These are phyloP conservation scores for Sapajus apella DNA, from an alignment of 2,113 vertebrate species.

Conservation along the genomic window DNA sequence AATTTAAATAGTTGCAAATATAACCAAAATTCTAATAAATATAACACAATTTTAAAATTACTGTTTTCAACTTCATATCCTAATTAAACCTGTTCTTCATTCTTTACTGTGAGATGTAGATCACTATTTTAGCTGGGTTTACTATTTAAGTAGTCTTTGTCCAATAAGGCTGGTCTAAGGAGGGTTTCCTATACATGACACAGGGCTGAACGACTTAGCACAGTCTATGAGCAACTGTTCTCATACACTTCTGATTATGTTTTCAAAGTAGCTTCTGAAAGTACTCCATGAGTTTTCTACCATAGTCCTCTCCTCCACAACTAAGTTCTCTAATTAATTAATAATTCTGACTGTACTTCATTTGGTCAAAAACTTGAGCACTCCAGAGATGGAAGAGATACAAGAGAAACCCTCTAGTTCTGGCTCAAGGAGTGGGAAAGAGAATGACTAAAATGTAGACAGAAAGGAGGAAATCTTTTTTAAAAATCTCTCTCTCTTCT, in stretches of 20 bases:
- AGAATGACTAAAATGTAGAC: background rate
- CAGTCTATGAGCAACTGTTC: background rate
- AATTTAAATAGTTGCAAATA: background rate
- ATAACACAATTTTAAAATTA: background rate
- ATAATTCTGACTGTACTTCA: background rate
- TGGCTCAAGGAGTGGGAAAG: background rate
- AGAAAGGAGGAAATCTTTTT: background rate
- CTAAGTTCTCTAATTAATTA: background rate
- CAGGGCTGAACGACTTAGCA: background rate
- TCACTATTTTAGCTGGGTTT: background rate
- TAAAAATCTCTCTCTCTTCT: no score
- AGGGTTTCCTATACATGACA: background rate
- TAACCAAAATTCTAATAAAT: constrained; percentile 6
- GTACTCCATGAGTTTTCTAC: background rate
- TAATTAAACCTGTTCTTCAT: background rate
- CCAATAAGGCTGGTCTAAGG: background rate
- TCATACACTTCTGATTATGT: background rate
- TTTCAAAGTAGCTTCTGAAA: background rate
- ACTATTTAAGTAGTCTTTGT: background rate
- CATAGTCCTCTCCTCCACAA: background rate
- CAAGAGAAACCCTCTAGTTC: background rate
- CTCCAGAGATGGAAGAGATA: background rate
- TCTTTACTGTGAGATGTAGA: background rate
- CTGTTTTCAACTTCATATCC: constrained; percentile 20
- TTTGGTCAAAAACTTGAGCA: background rate